Percentiles rank a stretch among this genome's conserved stretches.
phyloP scores from a whole-genome alignment of 2,888 invertebrate species.

The Apotomis betuletana region DNA sequence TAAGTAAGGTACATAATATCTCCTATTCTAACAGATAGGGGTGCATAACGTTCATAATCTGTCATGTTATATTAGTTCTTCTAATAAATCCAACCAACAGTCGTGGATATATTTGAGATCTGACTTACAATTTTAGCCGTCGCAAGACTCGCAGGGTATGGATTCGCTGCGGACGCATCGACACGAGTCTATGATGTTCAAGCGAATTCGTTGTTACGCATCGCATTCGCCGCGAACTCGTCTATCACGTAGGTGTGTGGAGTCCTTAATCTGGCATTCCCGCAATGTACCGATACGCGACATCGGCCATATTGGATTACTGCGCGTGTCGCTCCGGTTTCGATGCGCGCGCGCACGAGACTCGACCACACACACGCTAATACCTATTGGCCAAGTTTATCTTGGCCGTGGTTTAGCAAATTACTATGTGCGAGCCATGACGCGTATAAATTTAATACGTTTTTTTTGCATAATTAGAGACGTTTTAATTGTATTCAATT shows the following conservation, averaged over 20 bases:
- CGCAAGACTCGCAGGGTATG: no score
- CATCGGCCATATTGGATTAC: conserved; percentile 81
- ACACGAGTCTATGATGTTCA: not conserved
- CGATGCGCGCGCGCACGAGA: conserved; percentile 75
- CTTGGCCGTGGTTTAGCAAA: conserved; percentile 39
- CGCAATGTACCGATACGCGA: conserved; percentile 76
- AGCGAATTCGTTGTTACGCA: not conserved
- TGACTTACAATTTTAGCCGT: no score
- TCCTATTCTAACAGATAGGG: no score
- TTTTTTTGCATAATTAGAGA: not conserved
- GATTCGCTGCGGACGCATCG: no score
- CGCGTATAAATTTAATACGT: conserved; percentile 35
- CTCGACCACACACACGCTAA: conserved; percentile 80
- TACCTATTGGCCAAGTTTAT: conserved; percentile 40
- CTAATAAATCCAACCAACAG: no score
- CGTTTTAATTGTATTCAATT: conserved; percentile 15
- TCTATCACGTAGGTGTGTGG: not conserved
- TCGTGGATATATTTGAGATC: no score
- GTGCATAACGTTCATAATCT: no score
- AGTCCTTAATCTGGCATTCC: conserved; percentile 74
- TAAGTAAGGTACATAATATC: no score
- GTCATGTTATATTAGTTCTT: no score
- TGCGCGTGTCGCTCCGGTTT: conserved; percentile 81
- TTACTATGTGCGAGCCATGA: conserved; percentile 29
- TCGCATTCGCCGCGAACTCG: not conserved